Evolutionary conservation across 2,113 vertebrate genomes (phyloP).

Genomic region (Chionodraco myersi): DNA sequence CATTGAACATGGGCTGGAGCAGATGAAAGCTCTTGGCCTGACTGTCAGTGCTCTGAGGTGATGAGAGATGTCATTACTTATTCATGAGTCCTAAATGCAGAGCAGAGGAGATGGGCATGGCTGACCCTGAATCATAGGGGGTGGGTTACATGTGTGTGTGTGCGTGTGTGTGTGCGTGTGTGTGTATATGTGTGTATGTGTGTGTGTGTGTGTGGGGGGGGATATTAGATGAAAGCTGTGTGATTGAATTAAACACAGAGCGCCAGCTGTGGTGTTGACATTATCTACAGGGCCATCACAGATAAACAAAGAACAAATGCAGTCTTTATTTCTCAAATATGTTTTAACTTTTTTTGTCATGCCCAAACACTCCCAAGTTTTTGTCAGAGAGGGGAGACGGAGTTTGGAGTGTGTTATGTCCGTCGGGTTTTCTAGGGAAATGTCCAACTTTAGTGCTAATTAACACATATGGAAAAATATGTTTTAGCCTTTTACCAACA

Average conservation of each 20-base stretch:
- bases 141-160: conserved; percentile 46
- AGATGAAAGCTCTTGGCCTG: conserved; percentile 81
- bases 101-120: conserved; percentile 80
- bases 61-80: conserved; percentile 81
- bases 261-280: conserved; percentile 59
- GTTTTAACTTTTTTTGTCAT: conserved; percentile 6
- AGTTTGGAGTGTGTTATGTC: background rate
- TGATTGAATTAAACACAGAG: conserved; percentile 61
- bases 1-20: conserved; percentile 80
- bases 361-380: background rate
- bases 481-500: background rate
- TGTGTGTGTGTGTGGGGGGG: conserved; percentile 12
- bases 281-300: conserved; percentile 42
- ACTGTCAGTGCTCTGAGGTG: conserved; percentile 80
- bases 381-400: background rate
- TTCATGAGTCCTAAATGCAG: conserved; percentile 83
- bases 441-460: background rate
- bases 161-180: conserved; percentile 29
- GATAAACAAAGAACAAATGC: conserved; percentile 45
- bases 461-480: background rate
- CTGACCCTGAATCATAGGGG: conserved; percentile 71
- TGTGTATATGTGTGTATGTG: conserved; percentile 16
- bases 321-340: conserved; percentile 26
- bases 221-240: conserved; percentile 57
- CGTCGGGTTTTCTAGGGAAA: background rate